These are phyloP conservation scores for Spinus pinus DNA, from an alignment of 2,797 vertebrate genomes.

Conservation along the genomic window DNA sequence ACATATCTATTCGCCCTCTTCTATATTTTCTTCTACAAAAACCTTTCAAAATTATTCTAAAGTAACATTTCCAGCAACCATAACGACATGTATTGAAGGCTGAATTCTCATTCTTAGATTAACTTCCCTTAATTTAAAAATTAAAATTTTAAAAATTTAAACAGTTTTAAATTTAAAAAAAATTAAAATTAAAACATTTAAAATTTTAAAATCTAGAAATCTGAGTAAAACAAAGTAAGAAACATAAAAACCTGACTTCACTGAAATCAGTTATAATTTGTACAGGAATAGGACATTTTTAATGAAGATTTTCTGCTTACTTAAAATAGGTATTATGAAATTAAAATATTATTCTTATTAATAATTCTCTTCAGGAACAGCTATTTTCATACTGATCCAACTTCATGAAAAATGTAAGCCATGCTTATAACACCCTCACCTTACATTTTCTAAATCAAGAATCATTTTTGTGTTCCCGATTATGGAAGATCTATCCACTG, in stretches of 20 bases:
- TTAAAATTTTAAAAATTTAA: background rate
- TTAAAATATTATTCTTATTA: background rate
- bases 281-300: background rate
- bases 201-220: background rate
- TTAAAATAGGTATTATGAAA: background rate
- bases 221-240: background rate
- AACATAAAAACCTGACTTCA: background rate
- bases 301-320: background rate
- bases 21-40: background rate
- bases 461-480: background rate
- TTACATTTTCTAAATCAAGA: background rate
- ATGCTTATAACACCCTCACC: background rate
- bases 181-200: background rate
- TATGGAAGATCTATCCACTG: background rate
- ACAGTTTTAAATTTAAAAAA: no score
- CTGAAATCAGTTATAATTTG: background rate
- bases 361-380: background rate
- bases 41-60: background rate
- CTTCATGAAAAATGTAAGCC: background rate
- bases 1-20: background rate
- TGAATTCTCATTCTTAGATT: background rate
- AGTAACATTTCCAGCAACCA: background rate
- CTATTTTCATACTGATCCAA: background rate
- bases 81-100: background rate
- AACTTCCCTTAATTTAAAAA: background rate